Evolutionary conservation across 2,797 vertebrate species (phyloP).

Genomic region (Muraenolepis orangiensis): DNA sequence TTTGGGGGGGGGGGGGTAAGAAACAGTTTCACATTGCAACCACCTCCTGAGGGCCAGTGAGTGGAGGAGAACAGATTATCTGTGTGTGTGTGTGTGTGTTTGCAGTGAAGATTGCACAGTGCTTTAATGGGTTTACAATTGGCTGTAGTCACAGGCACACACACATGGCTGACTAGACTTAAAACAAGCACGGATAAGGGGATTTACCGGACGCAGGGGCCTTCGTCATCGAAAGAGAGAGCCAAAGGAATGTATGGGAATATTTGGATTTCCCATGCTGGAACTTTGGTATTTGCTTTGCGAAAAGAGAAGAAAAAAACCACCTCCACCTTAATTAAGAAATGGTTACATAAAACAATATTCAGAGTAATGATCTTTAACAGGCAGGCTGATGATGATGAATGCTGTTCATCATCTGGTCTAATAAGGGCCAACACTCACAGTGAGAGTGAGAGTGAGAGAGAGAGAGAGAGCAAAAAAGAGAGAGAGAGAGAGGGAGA

Average conservation of each 20-base stretch:
- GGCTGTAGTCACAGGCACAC: slow-evolving; percentile 41
- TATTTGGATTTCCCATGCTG: slow-evolving; percentile 58
- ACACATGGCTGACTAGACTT: slow-evolving; percentile 50
- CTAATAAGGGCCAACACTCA: slow-evolving; percentile 31
- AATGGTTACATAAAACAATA: slow-evolving; percentile 34
- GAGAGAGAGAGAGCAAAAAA: too few species aligned
- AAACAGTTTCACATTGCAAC: neutral
- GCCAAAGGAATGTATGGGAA: slow-evolving; percentile 56
- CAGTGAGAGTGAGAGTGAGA: too few species aligned
- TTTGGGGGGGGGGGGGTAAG: too few species aligned
- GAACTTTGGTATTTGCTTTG: slow-evolving; percentile 35
- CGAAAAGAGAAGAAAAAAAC: slow-evolving; percentile 19
- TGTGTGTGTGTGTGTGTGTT: too few species aligned
- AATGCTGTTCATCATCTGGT: slow-evolving; percentile 19
- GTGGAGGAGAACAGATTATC: neutral
- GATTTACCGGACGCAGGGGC: slow-evolving; percentile 45
- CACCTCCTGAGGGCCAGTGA: neutral
- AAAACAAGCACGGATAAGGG: slow-evolving; percentile 65
- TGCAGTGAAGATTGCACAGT: slow-evolving; percentile 25
- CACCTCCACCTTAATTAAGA: slow-evolving; percentile 13
- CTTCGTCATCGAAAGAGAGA: slow-evolving; percentile 46
- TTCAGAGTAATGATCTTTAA: slow-evolving; percentile 33
- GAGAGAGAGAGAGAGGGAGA: too few species aligned
- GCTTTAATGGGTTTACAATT: slow-evolving; percentile 50
- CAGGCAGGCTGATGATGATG: slow-evolving; percentile 35